Conservation (phyloP, 2,888 invertebrate species). For the Elmis aenea region DNA sequence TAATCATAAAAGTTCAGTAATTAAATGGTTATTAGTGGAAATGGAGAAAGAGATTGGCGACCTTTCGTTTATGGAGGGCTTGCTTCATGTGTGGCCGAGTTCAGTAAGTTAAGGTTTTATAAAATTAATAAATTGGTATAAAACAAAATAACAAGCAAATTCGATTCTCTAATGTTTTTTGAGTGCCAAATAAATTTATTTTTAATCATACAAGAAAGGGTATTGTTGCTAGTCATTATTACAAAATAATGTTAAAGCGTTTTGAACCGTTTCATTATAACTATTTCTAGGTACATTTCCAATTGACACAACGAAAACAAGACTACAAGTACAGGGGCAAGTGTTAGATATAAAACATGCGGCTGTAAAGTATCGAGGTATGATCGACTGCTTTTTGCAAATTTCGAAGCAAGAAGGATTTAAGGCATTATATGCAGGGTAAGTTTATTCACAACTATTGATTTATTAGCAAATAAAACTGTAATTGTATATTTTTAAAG, state of each 20-base stretch:
- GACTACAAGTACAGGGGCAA: slow-evolving; percentile 92
- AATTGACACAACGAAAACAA: slow-evolving; percentile 92
- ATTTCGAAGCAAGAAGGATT: slow-evolving; percentile 84
- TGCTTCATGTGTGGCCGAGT: slow-evolving; percentile 90
- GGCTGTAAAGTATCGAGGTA: slow-evolving; percentile 77
- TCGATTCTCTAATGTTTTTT: too few species aligned
- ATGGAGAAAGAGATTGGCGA: slow-evolving; percentile 82
- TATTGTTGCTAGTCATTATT: too few species aligned
- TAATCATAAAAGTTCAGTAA: slow-evolving; percentile 1
- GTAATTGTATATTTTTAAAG: too few species aligned
- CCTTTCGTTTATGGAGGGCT: slow-evolving; percentile 93
- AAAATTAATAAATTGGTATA: too few species aligned
- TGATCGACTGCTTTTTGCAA: slow-evolving; percentile 85
- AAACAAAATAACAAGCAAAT: too few species aligned
- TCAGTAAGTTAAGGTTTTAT: too few species aligned
- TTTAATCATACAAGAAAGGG: too few species aligned
- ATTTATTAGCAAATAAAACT: slow-evolving; percentile 2
- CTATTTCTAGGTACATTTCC: slow-evolving; percentile 78
- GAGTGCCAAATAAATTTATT: too few species aligned
- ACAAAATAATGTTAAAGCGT: too few species aligned
- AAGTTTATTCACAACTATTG: slow-evolving; percentile 39
- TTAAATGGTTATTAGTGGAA: slow-evolving; percentile 46
- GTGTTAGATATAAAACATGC: slow-evolving; percentile 71
- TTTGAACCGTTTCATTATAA: neutral
- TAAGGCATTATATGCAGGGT: slow-evolving; percentile 82